Conservation (phyloP, 1,140 invertebrate genomes). For the Rhysida immarginata region DNA sequence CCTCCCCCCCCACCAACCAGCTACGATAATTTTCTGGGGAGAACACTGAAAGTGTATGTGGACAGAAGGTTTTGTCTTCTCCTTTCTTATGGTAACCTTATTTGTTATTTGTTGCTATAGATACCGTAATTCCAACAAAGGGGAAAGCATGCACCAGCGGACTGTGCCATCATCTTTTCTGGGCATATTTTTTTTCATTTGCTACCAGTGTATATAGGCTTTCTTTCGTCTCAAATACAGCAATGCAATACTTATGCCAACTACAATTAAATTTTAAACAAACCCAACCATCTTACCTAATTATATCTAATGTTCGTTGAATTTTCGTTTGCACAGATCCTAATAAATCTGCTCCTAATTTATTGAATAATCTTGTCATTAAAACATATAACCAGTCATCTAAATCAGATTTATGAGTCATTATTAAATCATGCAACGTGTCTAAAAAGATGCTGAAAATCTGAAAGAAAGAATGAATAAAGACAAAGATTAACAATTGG, state of each 20-base stretch:
- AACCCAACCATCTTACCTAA: constrained; percentile 48
- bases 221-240: too few species aligned
- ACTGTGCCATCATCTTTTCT: too few species aligned
- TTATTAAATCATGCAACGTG: constrained; percentile 71
- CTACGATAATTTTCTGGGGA: too few species aligned
- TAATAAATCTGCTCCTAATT: constrained; percentile 74
- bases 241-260: background rate
- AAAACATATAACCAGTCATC: constrained; percentile 82
- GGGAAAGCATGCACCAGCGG: too few species aligned
- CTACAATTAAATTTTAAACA: background rate
- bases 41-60: too few species aligned
- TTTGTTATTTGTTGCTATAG: too few species aligned
- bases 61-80: too few species aligned
- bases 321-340: constrained; percentile 81
- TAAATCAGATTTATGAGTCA: constrained; percentile 68
- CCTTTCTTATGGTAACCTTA: too few species aligned
- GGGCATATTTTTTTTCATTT: too few species aligned
- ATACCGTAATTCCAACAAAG: too few species aligned
- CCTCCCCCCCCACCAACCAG: too few species aligned
- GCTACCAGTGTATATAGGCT: background rate
- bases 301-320: constrained; percentile 65
- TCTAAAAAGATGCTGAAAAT: constrained; percentile 86
- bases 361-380: constrained; percentile 59
- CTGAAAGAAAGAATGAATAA: constrained; percentile 20
- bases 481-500: too few species aligned